A percentile compares a stretch with the other conserved stretches of the same genome.
phyloP scores from a whole-genome alignment of 2,888 invertebrate genomes.

The Drosophila trichaetosa region DNA sequence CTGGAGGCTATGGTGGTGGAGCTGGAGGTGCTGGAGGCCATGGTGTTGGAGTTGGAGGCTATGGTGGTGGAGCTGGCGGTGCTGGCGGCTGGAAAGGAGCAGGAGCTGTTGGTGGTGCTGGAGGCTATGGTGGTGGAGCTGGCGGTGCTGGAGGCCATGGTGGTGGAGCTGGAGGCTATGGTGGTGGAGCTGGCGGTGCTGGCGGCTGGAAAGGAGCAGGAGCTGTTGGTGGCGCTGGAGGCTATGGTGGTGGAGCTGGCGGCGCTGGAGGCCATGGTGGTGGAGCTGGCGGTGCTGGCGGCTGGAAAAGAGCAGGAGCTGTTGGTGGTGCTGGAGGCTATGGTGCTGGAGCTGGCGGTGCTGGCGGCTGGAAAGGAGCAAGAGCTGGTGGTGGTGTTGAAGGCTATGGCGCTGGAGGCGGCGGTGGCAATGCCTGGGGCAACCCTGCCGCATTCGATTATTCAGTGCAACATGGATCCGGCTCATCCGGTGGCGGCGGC shows the following conservation, averaged over 20 bases:
- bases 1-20: constrained; percentile 33
- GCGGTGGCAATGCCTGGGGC: constrained; percentile 54
- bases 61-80: constrained; percentile 4
- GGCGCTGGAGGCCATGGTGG: background rate
- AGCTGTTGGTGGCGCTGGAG: constrained; percentile 18
- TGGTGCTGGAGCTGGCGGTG: background rate
- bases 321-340: constrained; percentile 26
- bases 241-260: constrained; percentile 3
- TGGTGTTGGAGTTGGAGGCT: background rate
- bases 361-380: constrained; percentile 37
- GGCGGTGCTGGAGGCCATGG: constrained; percentile 5
- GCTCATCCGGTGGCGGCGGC: constrained; percentile 17
- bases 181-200: constrained; percentile 11
- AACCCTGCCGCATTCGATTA: constrained; percentile 47
- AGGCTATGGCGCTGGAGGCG: constrained; percentile 24
- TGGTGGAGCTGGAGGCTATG: constrained; percentile 22
- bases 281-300: background rate
- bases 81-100: background rate
- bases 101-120: background rate
- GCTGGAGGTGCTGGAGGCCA: background rate
- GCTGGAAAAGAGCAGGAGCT: background rate
- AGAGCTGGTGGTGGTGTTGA: constrained; percentile 5
- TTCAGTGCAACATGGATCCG: constrained; percentile 45
- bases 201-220: background rate
- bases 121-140: background rate